Base-by-base conservation (phyloP, 1,140 invertebrate species). In the Bombus haemorrhoidalis region DNA sequence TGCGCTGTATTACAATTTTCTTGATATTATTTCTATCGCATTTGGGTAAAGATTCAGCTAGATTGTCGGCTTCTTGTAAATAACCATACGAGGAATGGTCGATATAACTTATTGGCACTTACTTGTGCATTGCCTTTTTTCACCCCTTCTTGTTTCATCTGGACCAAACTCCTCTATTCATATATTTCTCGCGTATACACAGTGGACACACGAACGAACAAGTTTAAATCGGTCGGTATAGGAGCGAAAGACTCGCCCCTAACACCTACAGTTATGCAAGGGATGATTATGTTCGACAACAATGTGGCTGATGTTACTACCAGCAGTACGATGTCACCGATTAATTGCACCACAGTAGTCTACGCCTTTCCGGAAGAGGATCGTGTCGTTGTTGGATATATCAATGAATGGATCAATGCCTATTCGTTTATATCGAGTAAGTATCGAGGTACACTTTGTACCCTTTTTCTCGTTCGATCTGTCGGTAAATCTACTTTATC, bases 351-450 rank as follows among this genome's bases (percentile, higher is more conserved):
- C 74, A 94, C 92, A 3, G 86, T 94, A 39, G 89, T 95, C 90
- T 94, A 95, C 83, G 91, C 94, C 80, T 92, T 94, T 77, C 90
- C 95, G 59, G 93, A 95, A 59, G 93, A 95, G 88, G 94, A 95
- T 86, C 94, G 94, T 77, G 91, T 94, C 74, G 94, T 96, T 85
- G 95, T 96, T 88, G 96, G 96, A 82, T 96, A 97, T 92, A 93
- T 97, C 84, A 96, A 96, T 66, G 96, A 97, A 86, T 97, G 96
- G 96, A 96, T 97, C 93, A 95, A 95, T 91, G 96, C 96, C 47
- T 96, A 95, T 91, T 93, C 94, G 80, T 97, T 96, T 91, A 94
- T 97, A 82, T 94, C 95, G 93, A 95, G 96, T 97, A 95, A 96
- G 96, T 53, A 53, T 53, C 18, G 47, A 53, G 47, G 47, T 96